A percentile compares a stretch with the other conserved stretches of the same genome.
Evolutionary conservation across 2,797 vertebrate species (phyloP).

Genomic region (Propithecus perrieri): DNA sequence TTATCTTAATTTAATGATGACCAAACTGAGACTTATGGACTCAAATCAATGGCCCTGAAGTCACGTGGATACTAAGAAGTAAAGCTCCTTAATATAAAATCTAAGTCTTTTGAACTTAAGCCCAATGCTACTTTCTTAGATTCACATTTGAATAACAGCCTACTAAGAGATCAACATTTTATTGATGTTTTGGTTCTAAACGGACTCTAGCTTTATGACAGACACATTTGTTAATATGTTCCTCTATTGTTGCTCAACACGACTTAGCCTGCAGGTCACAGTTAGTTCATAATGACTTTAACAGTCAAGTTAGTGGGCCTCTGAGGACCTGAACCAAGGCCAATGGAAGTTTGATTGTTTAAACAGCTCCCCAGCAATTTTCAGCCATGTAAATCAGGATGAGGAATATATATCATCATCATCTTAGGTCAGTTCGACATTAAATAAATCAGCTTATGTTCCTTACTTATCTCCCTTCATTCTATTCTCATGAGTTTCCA

Average conservation of each 20-base stretch:
- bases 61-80: not conserved
- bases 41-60: not conserved
- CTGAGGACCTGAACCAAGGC: not conserved
- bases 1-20: not conserved
- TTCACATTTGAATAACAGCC: not conserved
- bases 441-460: conserved; percentile 5
- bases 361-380: not conserved
- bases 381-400: not conserved
- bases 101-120: not conserved
- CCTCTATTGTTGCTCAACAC: not conserved
- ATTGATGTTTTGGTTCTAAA: not conserved
- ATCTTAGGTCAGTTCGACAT: not conserved
- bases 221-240: not conserved
- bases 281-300: conserved; percentile 31
- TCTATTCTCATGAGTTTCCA: not conserved
- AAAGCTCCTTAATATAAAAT: not conserved
- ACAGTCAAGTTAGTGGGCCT: conserved; percentile 20
- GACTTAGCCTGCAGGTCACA: not conserved
- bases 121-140: not conserved
- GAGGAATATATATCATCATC: not conserved
- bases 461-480: not conserved
- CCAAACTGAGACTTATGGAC: not conserved
- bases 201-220: not conserved
- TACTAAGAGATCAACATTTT: not conserved
- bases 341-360: not conserved